These are phyloP conservation scores for Peromyscus attwateri DNA, from an alignment of 2,797 vertebrate species.

Conservation along the genomic window DNA sequence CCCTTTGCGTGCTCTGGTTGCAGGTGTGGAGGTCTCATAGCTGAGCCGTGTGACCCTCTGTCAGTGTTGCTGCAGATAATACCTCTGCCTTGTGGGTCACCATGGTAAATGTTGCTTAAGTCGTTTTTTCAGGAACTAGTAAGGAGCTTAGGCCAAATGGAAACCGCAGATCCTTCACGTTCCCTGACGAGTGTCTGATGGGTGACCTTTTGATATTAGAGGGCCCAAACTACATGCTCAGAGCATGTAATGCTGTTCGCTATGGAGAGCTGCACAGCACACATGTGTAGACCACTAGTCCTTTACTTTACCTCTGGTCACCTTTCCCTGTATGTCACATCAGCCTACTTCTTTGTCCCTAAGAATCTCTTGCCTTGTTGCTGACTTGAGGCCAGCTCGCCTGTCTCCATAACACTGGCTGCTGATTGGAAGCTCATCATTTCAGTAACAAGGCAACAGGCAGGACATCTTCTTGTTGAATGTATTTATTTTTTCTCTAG, in stretches of 20 bases:
- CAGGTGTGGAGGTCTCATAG: not conserved
- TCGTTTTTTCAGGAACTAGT: not conserved
- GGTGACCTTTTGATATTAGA: not conserved
- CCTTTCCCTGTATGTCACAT: no score
- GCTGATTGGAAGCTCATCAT: not conserved
- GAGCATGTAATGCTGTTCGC: not conserved
- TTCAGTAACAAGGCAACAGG: not conserved
- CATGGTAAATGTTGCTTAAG: not conserved
- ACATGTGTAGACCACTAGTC: no score
- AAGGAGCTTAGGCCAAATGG: not conserved
- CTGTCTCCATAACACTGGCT: not conserved
- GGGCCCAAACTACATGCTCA: not conserved
- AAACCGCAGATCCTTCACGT: not conserved
- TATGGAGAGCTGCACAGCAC: not conserved
- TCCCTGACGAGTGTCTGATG: not conserved
- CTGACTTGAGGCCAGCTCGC: not conserved
- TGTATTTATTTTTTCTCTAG: not conserved
- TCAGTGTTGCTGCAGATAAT: no score
- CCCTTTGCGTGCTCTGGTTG: not conserved
- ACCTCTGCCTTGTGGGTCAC: not conserved
- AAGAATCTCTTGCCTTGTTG: not conserved
- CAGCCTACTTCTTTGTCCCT: not conserved
- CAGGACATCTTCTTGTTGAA: not conserved
- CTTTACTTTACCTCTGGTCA: not conserved
- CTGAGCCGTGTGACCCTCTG: no score